Evolutionary conservation across 2,888 invertebrate species (phyloP).

Genomic region (Lepidochrysops patricia): DNA sequence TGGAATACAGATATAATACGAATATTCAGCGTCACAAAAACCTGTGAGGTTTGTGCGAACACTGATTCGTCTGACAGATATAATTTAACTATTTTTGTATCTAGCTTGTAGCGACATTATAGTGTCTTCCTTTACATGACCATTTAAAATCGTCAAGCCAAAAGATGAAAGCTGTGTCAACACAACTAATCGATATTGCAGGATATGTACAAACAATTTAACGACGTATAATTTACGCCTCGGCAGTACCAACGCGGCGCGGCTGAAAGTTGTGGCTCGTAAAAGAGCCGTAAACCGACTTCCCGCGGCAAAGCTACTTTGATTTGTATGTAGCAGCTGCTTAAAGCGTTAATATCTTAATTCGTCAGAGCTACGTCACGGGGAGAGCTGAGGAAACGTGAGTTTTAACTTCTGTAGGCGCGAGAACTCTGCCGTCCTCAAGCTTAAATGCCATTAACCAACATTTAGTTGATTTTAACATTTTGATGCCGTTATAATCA

Average conservation of each 20-base stretch:
- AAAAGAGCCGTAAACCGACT: conserved; percentile 63
- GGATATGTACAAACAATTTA: conserved; percentile 10
- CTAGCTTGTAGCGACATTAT: not conserved
- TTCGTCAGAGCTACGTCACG: conserved; percentile 56
- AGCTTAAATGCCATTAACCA: not conserved
- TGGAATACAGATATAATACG: too few species aligned
- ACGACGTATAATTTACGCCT: conserved; percentile 15
- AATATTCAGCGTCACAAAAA: too few species aligned
- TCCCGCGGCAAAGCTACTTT: conserved; percentile 50
- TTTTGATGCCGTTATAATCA: too few species aligned
- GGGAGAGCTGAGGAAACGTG: conserved; percentile 10
- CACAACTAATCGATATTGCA: conserved; percentile 2
- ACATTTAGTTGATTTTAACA: too few species aligned
- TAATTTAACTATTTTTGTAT: too few species aligned
- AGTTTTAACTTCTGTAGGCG: not conserved
- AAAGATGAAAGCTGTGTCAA: not conserved
- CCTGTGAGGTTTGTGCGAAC: too few species aligned
- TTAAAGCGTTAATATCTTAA: conserved; percentile 71
- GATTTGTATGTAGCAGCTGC: conserved; percentile 72
- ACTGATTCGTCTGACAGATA: too few species aligned
- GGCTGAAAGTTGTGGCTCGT: conserved; percentile 61
- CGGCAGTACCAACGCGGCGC: conserved; percentile 29
- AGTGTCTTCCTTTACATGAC: not conserved
- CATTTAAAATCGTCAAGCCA: not conserved
- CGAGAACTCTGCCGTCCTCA: not conserved